These are phyloP conservation scores for Pantelozetes paolii DNA, from an alignment of 2,888 invertebrate genomes.

Conservation along the genomic window DNA sequence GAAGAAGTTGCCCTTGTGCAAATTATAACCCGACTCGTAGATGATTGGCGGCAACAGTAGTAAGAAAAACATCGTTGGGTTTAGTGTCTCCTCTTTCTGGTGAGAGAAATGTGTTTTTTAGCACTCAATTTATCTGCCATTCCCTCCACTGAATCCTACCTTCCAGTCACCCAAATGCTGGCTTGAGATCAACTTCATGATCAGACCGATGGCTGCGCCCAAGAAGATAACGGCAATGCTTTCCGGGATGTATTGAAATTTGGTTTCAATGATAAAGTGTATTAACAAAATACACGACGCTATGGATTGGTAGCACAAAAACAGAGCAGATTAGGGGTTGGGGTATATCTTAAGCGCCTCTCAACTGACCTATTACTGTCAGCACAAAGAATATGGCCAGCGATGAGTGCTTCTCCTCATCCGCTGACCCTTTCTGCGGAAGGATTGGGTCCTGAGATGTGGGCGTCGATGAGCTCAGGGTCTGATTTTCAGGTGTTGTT, in stretches of 20 bases:
- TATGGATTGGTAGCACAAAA: slow-evolving; percentile 48
- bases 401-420: slow-evolving; percentile 92
- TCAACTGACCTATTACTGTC: slow-evolving; percentile 69
- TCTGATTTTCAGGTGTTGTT: slow-evolving; percentile 51
- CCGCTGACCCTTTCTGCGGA: slow-evolving; percentile 83
- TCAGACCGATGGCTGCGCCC: slow-evolving; percentile 84
- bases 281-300: slow-evolving; percentile 90
- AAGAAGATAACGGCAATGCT: slow-evolving; percentile 94
- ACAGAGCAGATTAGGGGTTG: slow-evolving; percentile 13
- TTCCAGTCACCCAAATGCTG: slow-evolving; percentile 86
- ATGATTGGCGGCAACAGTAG: slow-evolving; percentile 96
- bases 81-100: slow-evolving; percentile 92
- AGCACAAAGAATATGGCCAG: slow-evolving; percentile 97
- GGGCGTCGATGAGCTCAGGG: slow-evolving; percentile 48
- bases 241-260: slow-evolving; percentile 94
- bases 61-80: slow-evolving; percentile 95
- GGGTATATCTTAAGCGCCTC: too few relatives aligned
- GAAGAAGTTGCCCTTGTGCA: slow-evolving; percentile 76
- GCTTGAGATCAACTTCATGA: slow-evolving; percentile 81
- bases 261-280: slow-evolving; percentile 88
- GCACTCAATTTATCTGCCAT: too few relatives aligned
- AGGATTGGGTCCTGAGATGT: slow-evolving; percentile 53
- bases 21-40: slow-evolving; percentile 97
- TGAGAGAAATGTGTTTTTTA: too few relatives aligned
- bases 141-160: too few relatives aligned